These are phyloP conservation scores for Drosophila ananassae DNA, from an alignment of 1,140 invertebrate genomes.

Conservation along the genomic window DNA sequence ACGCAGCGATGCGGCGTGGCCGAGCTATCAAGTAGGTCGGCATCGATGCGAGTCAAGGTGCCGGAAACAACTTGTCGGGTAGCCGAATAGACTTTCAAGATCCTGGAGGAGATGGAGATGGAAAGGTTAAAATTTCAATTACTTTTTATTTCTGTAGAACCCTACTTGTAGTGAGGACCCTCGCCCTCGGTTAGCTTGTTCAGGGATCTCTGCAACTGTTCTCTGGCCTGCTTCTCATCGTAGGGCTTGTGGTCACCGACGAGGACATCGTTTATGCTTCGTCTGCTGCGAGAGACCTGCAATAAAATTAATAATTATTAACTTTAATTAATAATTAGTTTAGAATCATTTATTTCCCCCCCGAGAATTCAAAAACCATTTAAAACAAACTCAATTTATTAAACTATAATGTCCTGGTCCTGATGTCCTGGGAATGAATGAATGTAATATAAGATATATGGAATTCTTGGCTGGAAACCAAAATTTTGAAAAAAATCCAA, in stretches of 20 bases:
- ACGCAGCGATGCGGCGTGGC: conserved; percentile 57
- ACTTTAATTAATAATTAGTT: background rate
- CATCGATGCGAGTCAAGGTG: conserved; percentile 74
- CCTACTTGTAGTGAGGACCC: conserved; percentile 73
- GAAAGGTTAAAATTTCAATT: background rate
- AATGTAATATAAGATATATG: background rate
- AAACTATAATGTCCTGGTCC: background rate
- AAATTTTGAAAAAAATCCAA: conserved; percentile 10
- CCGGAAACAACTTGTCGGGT: conserved; percentile 67
- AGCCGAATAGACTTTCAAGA: conserved; percentile 69
- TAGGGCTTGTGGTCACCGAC: conserved; percentile 46
- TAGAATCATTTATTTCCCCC: background rate
- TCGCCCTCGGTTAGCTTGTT: conserved; percentile 72
- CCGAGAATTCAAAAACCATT: background rate
- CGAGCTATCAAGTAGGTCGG: conserved; percentile 58
- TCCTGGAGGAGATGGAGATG: conserved; percentile 28
- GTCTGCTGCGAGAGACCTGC: conserved; percentile 47
- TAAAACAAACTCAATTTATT: background rate
- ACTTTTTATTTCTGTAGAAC: background rate
- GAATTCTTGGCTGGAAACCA: background rate
- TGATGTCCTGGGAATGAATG: background rate
- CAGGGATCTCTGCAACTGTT: conserved; percentile 57
- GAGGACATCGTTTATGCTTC: conserved; percentile 44
- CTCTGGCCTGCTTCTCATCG: conserved; percentile 63
- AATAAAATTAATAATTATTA: background rate